Base-by-base conservation (phyloP, 2,113 vertebrate species). In the Astur gentilis region DNA sequence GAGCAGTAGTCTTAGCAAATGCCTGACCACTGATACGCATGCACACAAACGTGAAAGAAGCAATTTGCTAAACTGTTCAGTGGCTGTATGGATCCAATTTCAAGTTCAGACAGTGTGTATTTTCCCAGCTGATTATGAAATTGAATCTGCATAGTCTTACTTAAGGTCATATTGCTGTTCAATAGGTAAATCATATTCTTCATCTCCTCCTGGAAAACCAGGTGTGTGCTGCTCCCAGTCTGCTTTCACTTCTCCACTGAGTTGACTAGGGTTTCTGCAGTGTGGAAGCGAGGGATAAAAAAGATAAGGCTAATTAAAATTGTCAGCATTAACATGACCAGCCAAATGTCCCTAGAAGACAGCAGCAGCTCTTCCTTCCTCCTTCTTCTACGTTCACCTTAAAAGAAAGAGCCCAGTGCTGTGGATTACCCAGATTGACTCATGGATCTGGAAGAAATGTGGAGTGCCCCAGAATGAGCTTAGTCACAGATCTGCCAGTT, bases 81-180 rank as follows among this genome's bases (percentile, higher is more conserved):
- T 83, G 73, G 47, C 72, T 85, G 64, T 64, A n/a, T 70, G 93
- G 91, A 96, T 97, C 93, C 89, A 93, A 96, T 97, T 97, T 95
- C 73, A 92, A 78, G 96, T 83, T 93, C 81, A 97, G 87, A 88
- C 36, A 93, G 55, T 55, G 83, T 81, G 55, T 55, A 90, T 97
- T 93, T 93, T 80, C 92, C 92, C 96, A 82, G 65, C 31, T 95
- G 93, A 78, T 89, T 93, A 83, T 88, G 83, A 91, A 93, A 90
- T 42, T 78, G n/a, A 93, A 64, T 95, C 81, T 96, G 64, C 80
- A 70, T 94, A 76, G 77, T 85, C 62, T 83, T 77, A 66, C 70
- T 91, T 86, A 79, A 82, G 54, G 34, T 89, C 62, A 78, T 83
- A 50, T 36, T 82, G 49, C 42, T 69, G n/a, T 78, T 97, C 72